Conservation (phyloP, 2,797 vertebrate genomes). For the Lithobates pipiens region DNA sequence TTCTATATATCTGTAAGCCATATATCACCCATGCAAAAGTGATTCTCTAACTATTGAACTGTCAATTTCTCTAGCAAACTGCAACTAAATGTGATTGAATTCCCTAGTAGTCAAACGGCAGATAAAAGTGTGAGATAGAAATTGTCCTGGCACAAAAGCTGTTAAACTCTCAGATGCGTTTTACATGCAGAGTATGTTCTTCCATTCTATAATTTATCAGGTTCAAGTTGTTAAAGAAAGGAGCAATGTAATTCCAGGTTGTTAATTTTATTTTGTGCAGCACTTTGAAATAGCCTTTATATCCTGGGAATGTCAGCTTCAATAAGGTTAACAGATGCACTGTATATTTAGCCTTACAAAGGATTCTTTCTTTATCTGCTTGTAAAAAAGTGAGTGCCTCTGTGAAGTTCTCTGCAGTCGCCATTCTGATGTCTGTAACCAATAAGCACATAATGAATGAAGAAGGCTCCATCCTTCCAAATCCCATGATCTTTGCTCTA, state of each 20-base stretch:
- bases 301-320: slow-evolving; percentile 52
- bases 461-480: slow-evolving; percentile 31
- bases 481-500: slow-evolving; percentile 54
- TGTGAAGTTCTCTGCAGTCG: slow-evolving; percentile 43
- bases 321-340: slow-evolving; percentile 53
- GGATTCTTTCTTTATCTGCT: slow-evolving; percentile 48
- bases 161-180: neutral
- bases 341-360: slow-evolving; percentile 34
- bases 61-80: too few relatives aligned
- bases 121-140: neutral
- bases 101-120: neutral
- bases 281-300: slow-evolving; percentile 44
- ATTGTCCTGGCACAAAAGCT: neutral
- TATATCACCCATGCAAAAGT: too few relatives aligned
- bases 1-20: too few relatives aligned
- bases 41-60: too few relatives aligned
- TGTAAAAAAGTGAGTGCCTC: slow-evolving; percentile 44
- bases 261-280: slow-evolving; percentile 48
- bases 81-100: neutral
- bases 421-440: slow-evolving; percentile 48
- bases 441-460: slow-evolving; percentile 41
- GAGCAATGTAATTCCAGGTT: slow-evolving; percentile 44
- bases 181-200: neutral
- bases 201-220: slow-evolving; percentile 49
- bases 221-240: slow-evolving; percentile 9